Evolutionary conservation across 2,113 vertebrate genomes (phyloP), one percentile per base, ranked within the genome.

Genomic region (Tauraco erythrolophus): DNA sequence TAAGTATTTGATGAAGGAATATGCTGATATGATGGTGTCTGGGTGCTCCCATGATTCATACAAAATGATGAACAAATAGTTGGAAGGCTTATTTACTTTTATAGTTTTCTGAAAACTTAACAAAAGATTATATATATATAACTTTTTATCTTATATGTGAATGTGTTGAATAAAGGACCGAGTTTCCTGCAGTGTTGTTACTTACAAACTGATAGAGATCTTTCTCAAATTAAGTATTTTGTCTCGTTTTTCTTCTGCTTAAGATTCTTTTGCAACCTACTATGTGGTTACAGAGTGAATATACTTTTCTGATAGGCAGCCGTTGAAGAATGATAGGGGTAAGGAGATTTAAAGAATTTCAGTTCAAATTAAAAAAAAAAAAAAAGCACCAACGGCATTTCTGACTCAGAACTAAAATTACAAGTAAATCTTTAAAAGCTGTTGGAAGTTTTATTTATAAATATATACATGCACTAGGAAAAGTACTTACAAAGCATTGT

Each of bases 1-100:
- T 70, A 84, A 89, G 61, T 75, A 81, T 94, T 70, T 96, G 84
- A 68, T 84, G 80, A 96, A 92, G 86, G 77, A 94, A 91, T 80
- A 15, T 56, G 41, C 58, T 96, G 93, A 85, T 90, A 65, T 22
- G 61, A 62, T 76, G 33, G 77, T 33, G 48, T 91, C 92, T 96
- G 58, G 23, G 35, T 94, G 53, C 43, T 95, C 33, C 56, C 57
- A 54, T 94, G 86, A 94, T 50, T 93, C 85, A 92, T 70, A 39
- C 33, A 78, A 90, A 92, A 79, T 61, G 19, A 84, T 74, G 82
- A 82, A 88, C 62, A 76, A 92, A 83, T 87, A 74, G 54, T 69
- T 88, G 85, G 65, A 80, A 72, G 43, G 37, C 33, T 89, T 92
- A 83, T 71, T 94, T 95, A 75, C 48, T 61, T 75, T 53, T 56